Conservation (phyloP, 1,140 invertebrate species). For the Chironomus striatipennis region DNA sequence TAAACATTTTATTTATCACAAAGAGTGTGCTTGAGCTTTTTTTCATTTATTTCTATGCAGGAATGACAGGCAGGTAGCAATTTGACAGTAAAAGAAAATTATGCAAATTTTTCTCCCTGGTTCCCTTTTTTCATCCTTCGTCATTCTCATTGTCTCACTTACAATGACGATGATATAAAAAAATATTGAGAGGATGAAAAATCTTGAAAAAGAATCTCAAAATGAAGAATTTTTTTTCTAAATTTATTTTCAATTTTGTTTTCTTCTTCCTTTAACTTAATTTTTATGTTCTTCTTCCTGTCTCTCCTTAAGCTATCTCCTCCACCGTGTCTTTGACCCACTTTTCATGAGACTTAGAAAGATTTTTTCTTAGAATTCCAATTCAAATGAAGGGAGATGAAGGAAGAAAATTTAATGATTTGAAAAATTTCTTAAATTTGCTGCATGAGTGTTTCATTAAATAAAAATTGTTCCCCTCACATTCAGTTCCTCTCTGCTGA, state of each 20-base stretch:
- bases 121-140: neutral
- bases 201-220: too few relatives aligned
- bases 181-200: too few relatives aligned
- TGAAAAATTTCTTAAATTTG: neutral
- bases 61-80: neutral
- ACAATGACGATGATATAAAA: neutral
- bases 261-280: too few relatives aligned
- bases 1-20: conserved; percentile 10
- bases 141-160: neutral
- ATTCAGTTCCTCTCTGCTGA: too few relatives aligned
- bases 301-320: too few relatives aligned
- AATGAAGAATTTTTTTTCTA: too few relatives aligned
- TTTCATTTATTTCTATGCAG: neutral
- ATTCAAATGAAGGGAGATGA: too few relatives aligned
- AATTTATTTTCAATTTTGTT: too few relatives aligned
- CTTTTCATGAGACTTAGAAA: too few relatives aligned
- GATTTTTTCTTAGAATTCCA: too few relatives aligned
- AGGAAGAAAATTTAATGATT: neutral
- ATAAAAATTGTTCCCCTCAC: neutral
- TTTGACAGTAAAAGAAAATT: neutral
- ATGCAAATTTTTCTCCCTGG: neutral
- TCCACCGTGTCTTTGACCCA: too few relatives aligned
- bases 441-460: neutral
- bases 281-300: too few relatives aligned
- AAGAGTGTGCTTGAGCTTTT: neutral